phyloP scores from a whole-genome alignment of 2,797 vertebrate genomes.

The Enteromius anoplus region DNA sequence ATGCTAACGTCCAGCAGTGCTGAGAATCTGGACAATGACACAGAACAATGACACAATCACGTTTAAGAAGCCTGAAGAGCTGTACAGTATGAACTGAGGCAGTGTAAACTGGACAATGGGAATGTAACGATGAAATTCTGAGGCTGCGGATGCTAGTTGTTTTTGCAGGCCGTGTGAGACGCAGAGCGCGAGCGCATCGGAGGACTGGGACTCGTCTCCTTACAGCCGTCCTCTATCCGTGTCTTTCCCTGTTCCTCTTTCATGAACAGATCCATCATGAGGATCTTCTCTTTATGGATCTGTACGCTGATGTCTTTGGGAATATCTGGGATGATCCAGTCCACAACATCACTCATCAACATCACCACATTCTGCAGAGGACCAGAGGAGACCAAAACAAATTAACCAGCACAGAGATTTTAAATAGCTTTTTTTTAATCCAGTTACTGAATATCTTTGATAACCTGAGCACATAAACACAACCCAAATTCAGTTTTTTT shows the following conservation, averaged over 20 bases:
- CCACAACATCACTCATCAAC: constrained; percentile 98
- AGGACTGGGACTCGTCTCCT: constrained; percentile 62
- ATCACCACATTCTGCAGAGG: constrained; percentile 91
- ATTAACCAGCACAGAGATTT: neutral
- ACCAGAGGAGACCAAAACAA: neutral
- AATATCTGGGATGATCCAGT: constrained; percentile 99
- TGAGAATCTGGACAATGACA: neutral
- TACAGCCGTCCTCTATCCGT: constrained; percentile 75
- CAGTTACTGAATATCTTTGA: neutral
- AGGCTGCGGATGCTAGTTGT: constrained; percentile 56
- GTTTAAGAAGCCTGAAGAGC: neutral
- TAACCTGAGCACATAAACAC: neutral
- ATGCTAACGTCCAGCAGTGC: neutral
- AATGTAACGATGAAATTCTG: constrained; percentile 15
- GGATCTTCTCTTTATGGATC: constrained; percentile 94
- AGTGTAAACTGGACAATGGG: constrained; percentile 8
- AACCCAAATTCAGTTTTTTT: too few relatives aligned
- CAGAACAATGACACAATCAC: neutral
- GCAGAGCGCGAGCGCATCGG: constrained; percentile 56
- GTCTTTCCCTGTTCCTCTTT: constrained; percentile 93
- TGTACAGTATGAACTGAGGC: neutral
- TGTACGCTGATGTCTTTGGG: constrained; percentile 97
- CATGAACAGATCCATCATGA: constrained; percentile 96
- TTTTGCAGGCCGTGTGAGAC: constrained; percentile 63
- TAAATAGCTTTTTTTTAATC: neutral